Conservation (phyloP, 2,888 invertebrate genomes). For the Limenitis camilla region DNA sequence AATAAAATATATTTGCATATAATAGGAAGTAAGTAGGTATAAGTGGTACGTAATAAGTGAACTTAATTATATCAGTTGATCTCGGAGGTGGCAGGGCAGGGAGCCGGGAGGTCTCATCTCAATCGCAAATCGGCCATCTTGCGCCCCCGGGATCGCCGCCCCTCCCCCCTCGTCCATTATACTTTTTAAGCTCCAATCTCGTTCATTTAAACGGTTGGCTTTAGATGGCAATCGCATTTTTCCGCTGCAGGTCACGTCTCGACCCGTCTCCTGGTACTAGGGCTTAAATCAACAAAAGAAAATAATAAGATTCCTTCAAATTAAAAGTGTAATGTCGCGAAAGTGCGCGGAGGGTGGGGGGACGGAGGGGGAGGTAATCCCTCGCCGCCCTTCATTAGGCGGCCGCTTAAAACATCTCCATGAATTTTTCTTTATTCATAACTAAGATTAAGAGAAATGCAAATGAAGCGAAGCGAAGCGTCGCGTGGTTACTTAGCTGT, state of each 20-base stretch:
- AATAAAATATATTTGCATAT: too few species aligned
- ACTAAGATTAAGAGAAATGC: slow-evolving; percentile 72
- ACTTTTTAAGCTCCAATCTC: slow-evolving; percentile 84
- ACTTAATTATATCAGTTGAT: slow-evolving; percentile 73
- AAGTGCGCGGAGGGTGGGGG: slow-evolving; percentile 40
- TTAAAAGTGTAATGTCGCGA: slow-evolving; percentile 81
- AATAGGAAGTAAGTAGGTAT: too few species aligned
- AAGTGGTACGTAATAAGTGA: slow-evolving; percentile 17
- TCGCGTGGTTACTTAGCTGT: slow-evolving; percentile 69
- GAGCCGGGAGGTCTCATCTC: slow-evolving; percentile 66
- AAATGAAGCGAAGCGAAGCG: slow-evolving; percentile 71
- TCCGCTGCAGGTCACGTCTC: slow-evolving; percentile 81
- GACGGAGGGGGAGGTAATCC: slow-evolving; percentile 47
- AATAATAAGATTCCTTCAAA: slow-evolving; percentile 82
- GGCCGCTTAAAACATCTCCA: slow-evolving; percentile 55
- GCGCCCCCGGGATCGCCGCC: slow-evolving; percentile 68
- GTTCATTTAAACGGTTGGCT: slow-evolving; percentile 82
- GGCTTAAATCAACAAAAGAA: slow-evolving; percentile 81
- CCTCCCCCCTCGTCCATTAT: slow-evolving; percentile 76
- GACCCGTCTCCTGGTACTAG: slow-evolving; percentile 72
- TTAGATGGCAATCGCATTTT: slow-evolving; percentile 82
- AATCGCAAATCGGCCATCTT: slow-evolving; percentile 76
- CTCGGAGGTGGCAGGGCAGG: slow-evolving; percentile 51
- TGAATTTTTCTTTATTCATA: slow-evolving; percentile 75
- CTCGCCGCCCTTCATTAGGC: slow-evolving; percentile 66